These are phyloP conservation scores for Eulithis testata DNA, from an alignment of 2,888 invertebrate genomes.

Conservation along the genomic window DNA sequence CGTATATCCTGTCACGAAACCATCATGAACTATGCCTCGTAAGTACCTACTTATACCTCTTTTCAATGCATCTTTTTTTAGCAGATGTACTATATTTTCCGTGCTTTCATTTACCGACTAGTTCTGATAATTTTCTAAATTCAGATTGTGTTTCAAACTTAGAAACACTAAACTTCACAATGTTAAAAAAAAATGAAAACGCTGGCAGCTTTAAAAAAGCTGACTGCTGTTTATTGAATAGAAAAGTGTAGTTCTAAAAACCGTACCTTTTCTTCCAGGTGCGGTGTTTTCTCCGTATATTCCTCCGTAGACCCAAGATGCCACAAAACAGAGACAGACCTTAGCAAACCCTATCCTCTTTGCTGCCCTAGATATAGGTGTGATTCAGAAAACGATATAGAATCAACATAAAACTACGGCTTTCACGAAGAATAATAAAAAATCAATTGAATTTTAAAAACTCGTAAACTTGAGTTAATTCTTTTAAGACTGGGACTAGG, in stretches of 20 bases:
- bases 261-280: conserved; percentile 17
- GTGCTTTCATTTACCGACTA: too few relatives aligned
- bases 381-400: conserved; percentile 21
- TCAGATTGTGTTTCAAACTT: too few relatives aligned
- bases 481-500: background rate
- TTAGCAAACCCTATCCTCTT: conserved; percentile 22
- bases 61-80: background rate
- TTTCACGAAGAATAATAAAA: background rate
- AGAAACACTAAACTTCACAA: too few relatives aligned
- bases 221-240: background rate
- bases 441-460: background rate
- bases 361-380: conserved; percentile 16
- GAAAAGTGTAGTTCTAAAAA: background rate
- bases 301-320: conserved; percentile 13
- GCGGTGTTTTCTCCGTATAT: conserved; percentile 12
- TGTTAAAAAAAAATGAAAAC: too few relatives aligned
- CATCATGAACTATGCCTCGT: conserved; percentile 65
- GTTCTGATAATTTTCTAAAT: too few relatives aligned
- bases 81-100: too few relatives aligned
- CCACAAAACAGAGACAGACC: conserved; percentile 15
- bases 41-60: conserved; percentile 49
- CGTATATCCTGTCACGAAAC: conserved; percentile 58
- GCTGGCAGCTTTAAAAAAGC: too few relatives aligned
- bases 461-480: background rate
- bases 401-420: background rate